Base-by-base conservation (phyloP, 2,888 invertebrate genomes). In the Artemia sinica region DNA sequence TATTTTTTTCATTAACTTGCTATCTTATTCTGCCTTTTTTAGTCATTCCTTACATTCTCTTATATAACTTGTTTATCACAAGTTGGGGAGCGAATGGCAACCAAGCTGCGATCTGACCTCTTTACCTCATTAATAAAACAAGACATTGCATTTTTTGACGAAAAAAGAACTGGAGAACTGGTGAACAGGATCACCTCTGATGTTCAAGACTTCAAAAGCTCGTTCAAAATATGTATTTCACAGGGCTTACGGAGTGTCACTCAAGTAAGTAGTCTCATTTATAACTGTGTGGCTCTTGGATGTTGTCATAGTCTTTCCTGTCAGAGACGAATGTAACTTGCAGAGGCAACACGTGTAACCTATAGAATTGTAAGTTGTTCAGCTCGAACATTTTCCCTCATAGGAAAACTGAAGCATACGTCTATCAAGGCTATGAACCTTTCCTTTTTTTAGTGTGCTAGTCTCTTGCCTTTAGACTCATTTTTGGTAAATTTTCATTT, bases 201-300 rank as follows among this genome's bases (percentile, higher is more conserved):
- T 79, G 86, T 96, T 10, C 95, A 97, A 77, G 95, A 96, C 76
- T 96, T 97, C 77, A 97, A 97, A 79, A 92, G 94, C 74, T 88
- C 91, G 1, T 96, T 97, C 76, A 97, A 97, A 77, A 85, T 89
- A 75, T 88, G 89, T 48, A 85, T 97, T 66, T 90, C 95, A 1
- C 94, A 94, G 75, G 96, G 96, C 1, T 78, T 97, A 50, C 81
- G 92, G 70, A 91, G 92, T 66, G 78, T 83, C 7, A 88, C 94
- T 0, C 95, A 95, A 83, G 88, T 93, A 71, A 66, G 72, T 6
- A 8, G 9, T 58, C 14, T 41, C 3, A 49, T 49, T n/a, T 49
- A 1, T 9, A 48, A 12, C 49, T 28, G 48, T 67, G 12, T 48
- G 1, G 4, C 6, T 28, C 28, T 28, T 28, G 28, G 28, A 28